Base-by-base conservation (phyloP, 92 coral and sea anemone genomes). In the Epizoanthus scotinus region DNA sequence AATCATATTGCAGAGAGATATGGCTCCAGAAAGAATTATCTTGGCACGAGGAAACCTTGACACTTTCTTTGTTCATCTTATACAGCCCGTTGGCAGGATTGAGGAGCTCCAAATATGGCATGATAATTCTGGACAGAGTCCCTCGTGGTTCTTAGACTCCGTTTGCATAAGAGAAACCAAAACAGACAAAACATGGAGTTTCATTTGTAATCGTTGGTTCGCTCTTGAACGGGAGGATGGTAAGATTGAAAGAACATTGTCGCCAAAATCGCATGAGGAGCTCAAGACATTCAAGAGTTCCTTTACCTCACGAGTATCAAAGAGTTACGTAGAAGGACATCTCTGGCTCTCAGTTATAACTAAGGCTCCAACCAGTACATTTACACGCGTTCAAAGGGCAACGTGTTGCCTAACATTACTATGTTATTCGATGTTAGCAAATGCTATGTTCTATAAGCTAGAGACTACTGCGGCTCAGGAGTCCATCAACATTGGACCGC, bases 371-470 rank as follows among this genome's bases (percentile, higher is more conserved):
- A 0, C 20, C 77, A 70, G 77, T n/a, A 44, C 77, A 70, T 70
- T 70, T 18, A 70, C 77, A 13, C 77, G 77, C 2, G 77, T 70
- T 24, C 77, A 70, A 17, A 70, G 77, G 15, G 77, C 77, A 22
- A 70, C 77, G 7, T 70, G 77, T 15, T 70, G 77, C n/a, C 40
- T 70, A 5, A 52, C 77, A 5, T 5, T 70, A 26, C 77, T 70
- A 22, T 70, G 19, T 14, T 42, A 21, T 36, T 44, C 77, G 25
- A 70, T 70, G 77, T 38, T 70, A 24, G 77, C 59, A n/a, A 70
- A 70, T 52, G 77, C 77, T 22, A 70, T 70, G 77, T 70, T 70
- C 40, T 70, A 70, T 38, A 44, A 70, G 19, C 57, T 44, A 21
- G 77, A 70, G 36, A 47, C 55, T 5, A 24, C 54, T 21, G 54